Evolutionary conservation across 37 sponge, comb jelly and placozoan genomes (phyloP), one percentile per base, ranked within the genome.

Genomic region (Aplysina aerophoba): DNA sequence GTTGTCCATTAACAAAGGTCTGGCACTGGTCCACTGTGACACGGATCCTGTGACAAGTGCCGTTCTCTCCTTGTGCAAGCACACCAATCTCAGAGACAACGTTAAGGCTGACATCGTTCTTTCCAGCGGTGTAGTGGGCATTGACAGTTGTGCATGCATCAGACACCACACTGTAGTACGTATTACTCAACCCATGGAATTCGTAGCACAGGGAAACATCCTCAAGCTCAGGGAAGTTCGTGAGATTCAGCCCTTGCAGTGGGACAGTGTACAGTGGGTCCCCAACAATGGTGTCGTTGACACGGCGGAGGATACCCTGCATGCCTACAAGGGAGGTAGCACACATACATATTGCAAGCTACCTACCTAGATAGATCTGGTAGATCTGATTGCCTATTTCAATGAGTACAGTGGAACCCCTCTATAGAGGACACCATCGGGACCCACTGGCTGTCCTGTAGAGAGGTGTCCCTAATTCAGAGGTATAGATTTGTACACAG

Each of bases 131-230:
- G 78, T 53, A 75, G 44, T 53, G 78, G 15, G 78, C 78, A 25
- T 75, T 75, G 12, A 75, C 78, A 75, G 41, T 16, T 5, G 54
- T 50, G 53, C 78, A 75, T 3, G 22, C 78, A 41, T 75, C 78
- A 4, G 78, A 75, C 3, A 75, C 54, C 44, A 75, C 25, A 44
- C 40, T 75, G 54, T 53, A 75, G 54, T 75, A 75, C 25, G 8
- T 17, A 3, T 11, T 16, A 36, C 44, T 44, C 1, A 50, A 50
- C 21, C 78, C 78, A 40, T 41, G 78, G 53, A 75, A 50, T 54
- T 75, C 78, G 12, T 36, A 36, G 78, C 78, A 75, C 21, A 75
- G 78, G 54, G 78, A 75, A 50, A 75, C 54, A 6, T 21, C 54
- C 54, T 39, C 53, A 3, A 75, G 44, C 21, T 75, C 82, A 27